Evolutionary conservation across 2,888 invertebrate species (phyloP), one percentile per base, ranked within the genome.

Genomic region (Pachliopta kotzebuea): DNA sequence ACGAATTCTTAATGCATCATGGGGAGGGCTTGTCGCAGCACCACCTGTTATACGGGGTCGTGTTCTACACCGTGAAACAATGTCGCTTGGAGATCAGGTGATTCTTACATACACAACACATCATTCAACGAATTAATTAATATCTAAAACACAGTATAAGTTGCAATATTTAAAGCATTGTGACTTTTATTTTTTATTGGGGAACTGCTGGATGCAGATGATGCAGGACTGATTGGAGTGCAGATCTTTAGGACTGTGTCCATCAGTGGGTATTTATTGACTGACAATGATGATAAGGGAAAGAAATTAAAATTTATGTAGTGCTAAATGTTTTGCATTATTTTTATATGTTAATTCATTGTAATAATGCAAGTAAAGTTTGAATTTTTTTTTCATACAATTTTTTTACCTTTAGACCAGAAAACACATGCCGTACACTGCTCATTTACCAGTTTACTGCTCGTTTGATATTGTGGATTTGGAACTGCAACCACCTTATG

Each of bases 401-500:
- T 31, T 31, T 37, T 37, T 37, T 14, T 3, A 11, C 3, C 37
- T 56, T 57, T 77, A 90, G 90, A 84, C 85, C 23, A 76, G 90
- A 68, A 90, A 89, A 70, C 90, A 88, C 70, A 96, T 89, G 96
- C 97, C 74, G 76, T 97, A 78, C 92, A 98, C 90, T n/a, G 73
- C 95, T 62, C 99, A 99, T 85, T 92, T 99, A 73, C 98, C 99
- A 0, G 91, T 98, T 9, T 96, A 97, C 67, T 97, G 97, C 76
- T 96, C 96, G 66, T 98, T 98, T 86, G 96, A 97, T 76, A 94
- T 98, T 49, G 97, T 96, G 49, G 99, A 99, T 85, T 93, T 99
- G 65, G 94, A 96, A 66, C 87, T 99, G 59, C 93, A 93, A 68
- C 94, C 95, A 31, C 96, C 97, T 0, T 80, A 94, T 66, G 92